These are phyloP conservation scores for Philopedon plagiatum DNA, from an alignment of 2,888 invertebrate genomes.

Conservation along the genomic window DNA sequence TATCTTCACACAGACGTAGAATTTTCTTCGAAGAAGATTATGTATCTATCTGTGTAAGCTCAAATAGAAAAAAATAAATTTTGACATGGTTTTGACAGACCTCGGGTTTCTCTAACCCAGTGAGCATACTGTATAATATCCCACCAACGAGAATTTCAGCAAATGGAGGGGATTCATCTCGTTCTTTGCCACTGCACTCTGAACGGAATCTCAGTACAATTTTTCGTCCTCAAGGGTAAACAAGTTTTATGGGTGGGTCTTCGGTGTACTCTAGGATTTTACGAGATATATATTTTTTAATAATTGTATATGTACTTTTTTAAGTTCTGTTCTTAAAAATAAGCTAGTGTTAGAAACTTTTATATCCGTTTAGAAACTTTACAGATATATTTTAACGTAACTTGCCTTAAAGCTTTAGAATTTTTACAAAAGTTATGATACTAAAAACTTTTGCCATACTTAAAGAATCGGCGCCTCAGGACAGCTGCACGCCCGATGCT, in stretches of 20 bases:
- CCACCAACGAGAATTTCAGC: slow-evolving; percentile 1
- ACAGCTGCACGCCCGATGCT: slow-evolving; percentile 16
- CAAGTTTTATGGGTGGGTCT: neutral
- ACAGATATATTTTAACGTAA: slow-evolving; percentile 27
- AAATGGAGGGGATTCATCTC: slow-evolving; percentile 9
- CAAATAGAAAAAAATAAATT: neutral
- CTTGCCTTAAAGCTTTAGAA: slow-evolving; percentile 16
- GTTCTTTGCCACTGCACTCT: slow-evolving; percentile 9
- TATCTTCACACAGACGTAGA: too few species aligned
- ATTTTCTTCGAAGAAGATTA: neutral
- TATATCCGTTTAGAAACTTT: neutral
- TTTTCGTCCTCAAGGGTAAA: slow-evolving; percentile 12
- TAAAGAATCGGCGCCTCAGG: slow-evolving; percentile 3
- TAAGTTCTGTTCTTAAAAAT: neutral
- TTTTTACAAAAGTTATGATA: slow-evolving; percentile 15
- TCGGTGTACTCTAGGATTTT: slow-evolving; percentile 12
- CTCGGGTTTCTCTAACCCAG: neutral
- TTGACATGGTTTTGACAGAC: neutral
- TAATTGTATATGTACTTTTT: neutral
- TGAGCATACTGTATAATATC: neutral
- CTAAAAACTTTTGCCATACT: slow-evolving; percentile 25
- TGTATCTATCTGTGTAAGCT: neutral
- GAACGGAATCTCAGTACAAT: slow-evolving; percentile 2
- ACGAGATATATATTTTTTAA: neutral
- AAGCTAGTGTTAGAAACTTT: neutral